phyloP scores from a whole-genome alignment of 1,140 invertebrate species.

The Hesperophylax magnus region DNA sequence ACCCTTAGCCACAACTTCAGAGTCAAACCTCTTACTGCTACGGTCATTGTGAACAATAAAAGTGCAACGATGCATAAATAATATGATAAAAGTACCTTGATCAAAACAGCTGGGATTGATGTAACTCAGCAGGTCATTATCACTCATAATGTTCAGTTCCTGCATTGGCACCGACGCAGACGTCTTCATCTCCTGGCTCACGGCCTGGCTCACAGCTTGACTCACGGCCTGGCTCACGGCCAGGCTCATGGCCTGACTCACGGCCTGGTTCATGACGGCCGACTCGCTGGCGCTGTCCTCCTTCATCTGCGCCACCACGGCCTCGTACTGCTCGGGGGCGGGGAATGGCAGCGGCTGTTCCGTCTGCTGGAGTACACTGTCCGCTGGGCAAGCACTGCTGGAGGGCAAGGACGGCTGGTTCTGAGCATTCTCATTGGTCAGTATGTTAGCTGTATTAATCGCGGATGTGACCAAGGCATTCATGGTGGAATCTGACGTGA shows the following conservation, averaged over 20 bases:
- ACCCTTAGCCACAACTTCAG: too few species aligned
- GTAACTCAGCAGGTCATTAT: constrained; percentile 87
- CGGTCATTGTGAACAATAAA: too few species aligned
- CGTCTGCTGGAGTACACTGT: constrained; percentile 66
- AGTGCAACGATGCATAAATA: too few species aligned
- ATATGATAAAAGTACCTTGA: constrained; percentile 72
- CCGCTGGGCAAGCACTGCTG: constrained; percentile 63
- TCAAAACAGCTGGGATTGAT: constrained; percentile 91
- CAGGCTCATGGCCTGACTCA: constrained; percentile 74
- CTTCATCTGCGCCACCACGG: constrained; percentile 51
- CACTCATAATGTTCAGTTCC: constrained; percentile 85
- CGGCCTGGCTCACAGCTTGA: constrained; percentile 74
- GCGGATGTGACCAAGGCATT: constrained; percentile 68
- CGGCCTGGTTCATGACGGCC: constrained; percentile 68
- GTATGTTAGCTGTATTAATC: constrained; percentile 68
- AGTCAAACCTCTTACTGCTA: too few species aligned
- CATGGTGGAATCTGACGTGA: constrained; percentile 71
- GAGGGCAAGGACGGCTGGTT: constrained; percentile 57
- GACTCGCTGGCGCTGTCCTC: constrained; percentile 65
- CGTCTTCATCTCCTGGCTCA: constrained; percentile 74
- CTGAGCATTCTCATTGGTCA: constrained; percentile 63
- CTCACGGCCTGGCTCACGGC: constrained; percentile 73
- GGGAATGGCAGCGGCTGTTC: constrained; percentile 63
- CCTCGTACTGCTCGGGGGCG: constrained; percentile 59
- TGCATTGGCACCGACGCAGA: constrained; percentile 71